Conservation (phyloP, 2,113 vertebrate genomes). For the Sinocyclocheilus maitianheensis region DNA sequence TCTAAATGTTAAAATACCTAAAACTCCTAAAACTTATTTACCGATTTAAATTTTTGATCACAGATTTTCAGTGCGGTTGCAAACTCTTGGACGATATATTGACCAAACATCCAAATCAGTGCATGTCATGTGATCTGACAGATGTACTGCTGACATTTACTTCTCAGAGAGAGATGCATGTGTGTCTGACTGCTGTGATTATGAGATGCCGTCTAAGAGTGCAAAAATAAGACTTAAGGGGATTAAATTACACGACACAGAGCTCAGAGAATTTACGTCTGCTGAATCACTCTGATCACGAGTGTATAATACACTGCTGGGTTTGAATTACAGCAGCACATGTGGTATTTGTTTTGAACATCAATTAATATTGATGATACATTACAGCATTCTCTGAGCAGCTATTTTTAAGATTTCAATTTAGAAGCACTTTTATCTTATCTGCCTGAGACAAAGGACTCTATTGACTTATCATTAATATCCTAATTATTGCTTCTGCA, state of each 20-base stretch:
- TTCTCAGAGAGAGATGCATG: neutral
- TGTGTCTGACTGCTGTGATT: conserved; percentile 30
- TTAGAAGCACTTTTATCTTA: conserved; percentile 5
- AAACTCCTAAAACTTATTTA: neutral
- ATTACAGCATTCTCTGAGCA: conserved; percentile 39
- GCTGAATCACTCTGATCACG: conserved; percentile 49
- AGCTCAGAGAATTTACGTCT: conserved; percentile 51
- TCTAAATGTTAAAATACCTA: neutral
- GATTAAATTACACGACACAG: conserved; percentile 60
- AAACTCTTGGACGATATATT: neutral
- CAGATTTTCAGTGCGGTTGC: neutral
- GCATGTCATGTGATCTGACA: neutral
- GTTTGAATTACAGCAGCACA: conserved; percentile 54
- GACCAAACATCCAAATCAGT: neutral
- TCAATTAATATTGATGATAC: conserved; percentile 58
- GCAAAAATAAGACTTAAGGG: conserved; percentile 49
- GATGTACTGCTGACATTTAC: conserved; percentile 8
- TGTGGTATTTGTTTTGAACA: conserved; percentile 58
- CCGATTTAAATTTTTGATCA: neutral
- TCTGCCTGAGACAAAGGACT: neutral
- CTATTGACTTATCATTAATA: neutral
- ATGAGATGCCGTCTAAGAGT: conserved; percentile 44
- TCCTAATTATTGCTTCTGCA: neutral
- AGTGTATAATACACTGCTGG: conserved; percentile 20
- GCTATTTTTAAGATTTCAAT: conserved; percentile 32